Evolutionary conservation across 2,113 vertebrate species (phyloP).

Genomic region (Tapirus terrestris): DNA sequence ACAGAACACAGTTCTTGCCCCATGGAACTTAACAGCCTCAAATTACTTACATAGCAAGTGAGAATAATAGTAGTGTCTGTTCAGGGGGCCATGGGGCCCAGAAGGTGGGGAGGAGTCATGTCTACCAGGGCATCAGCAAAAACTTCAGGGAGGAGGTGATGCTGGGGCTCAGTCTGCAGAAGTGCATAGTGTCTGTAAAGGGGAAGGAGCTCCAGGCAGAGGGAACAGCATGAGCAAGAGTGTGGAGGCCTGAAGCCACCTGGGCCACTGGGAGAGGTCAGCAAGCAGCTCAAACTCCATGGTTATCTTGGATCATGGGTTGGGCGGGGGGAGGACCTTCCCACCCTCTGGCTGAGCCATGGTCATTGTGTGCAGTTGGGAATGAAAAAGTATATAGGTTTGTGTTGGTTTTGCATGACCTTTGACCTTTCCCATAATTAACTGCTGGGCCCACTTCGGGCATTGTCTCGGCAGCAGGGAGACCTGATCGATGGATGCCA

Average conservation of each 20-base stretch:
- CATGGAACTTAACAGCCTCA: neutral
- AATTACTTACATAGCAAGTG: accelerated
- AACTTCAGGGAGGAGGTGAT: neutral
- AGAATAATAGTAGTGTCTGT: neutral
- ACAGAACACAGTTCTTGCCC: neutral
- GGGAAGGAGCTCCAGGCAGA: neutral
- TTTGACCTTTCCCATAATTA: constrained; percentile 78
- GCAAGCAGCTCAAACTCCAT: neutral
- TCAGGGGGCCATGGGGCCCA: neutral
- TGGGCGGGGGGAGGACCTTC: neutral
- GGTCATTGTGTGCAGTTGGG: constrained; percentile 55
- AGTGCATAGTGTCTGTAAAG: neutral
- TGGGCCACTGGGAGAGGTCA: neutral
- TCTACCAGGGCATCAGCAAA: neutral
- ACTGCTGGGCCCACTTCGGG: constrained; percentile 74
- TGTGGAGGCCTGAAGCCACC: neutral
- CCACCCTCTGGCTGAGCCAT: constrained; percentile 41
- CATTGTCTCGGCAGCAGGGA: constrained; percentile 57
- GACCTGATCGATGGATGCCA: constrained; percentile 72
- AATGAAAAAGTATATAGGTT: constrained; percentile 55
- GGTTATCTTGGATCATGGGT: neutral
- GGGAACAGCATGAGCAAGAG: neutral
- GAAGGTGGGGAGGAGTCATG: accelerated
- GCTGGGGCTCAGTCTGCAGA: neutral
- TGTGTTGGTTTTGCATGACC: constrained; percentile 71